Percentiles rank a stretch among this genome's conserved stretches.
Evolutionary conservation across 2,113 vertebrate genomes (phyloP).

Genomic region (Cyprinus carpio): DNA sequence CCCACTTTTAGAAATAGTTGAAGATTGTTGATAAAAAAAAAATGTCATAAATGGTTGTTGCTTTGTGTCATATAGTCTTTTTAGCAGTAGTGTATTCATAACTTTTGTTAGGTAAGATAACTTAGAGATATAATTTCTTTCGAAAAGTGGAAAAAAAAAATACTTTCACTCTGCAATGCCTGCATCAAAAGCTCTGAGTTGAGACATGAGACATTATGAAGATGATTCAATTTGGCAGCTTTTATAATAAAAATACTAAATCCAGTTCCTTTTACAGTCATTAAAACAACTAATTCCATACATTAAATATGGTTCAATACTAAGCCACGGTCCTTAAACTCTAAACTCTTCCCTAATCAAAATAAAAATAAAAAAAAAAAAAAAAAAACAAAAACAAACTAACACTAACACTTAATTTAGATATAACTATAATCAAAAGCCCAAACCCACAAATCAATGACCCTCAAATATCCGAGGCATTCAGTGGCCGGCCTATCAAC

Average conservation of each 20-base stretch:
- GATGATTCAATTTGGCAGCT: constrained; percentile 24
- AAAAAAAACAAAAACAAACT: constrained; percentile 62
- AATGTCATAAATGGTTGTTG: neutral
- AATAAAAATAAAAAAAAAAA: constrained; percentile 54
- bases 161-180: neutral
- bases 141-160: neutral
- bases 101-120: neutral
- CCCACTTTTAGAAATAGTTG: constrained; percentile 11
- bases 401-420: constrained; percentile 48
- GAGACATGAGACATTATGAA: constrained; percentile 32
- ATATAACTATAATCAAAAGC: constrained; percentile 43
- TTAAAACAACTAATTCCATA: constrained; percentile 24
- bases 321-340: constrained; percentile 28
- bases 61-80: neutral
- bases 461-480: constrained; percentile 30
- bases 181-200: neutral
- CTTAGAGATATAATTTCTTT: neutral
- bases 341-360: constrained; percentile 21
- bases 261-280: constrained; percentile 16
- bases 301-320: constrained; percentile 47
- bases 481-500: constrained; percentile 38
- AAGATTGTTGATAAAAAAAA: neutral
- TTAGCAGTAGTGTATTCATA: neutral
- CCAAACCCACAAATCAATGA: constrained; percentile 31
- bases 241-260: constrained; percentile 33